Percentiles rank a stretch among this genome's conserved stretches.
phyloP scores from a whole-genome alignment of 2,113 vertebrate genomes.

The Mastomys natalensis region DNA sequence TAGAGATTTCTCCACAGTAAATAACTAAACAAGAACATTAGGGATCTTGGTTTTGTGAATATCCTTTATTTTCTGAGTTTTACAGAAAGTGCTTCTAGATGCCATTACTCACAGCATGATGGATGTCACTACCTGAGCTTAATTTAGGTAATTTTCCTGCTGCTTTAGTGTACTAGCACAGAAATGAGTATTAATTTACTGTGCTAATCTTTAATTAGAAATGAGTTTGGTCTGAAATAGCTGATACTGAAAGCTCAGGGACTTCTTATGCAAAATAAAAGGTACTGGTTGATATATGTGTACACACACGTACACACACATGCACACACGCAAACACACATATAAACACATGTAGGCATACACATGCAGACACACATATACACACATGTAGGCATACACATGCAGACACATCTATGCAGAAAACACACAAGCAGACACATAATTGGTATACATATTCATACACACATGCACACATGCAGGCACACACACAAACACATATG shows the following conservation, averaged over 20 bases:
- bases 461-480: too few relatives aligned
- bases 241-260: slow-evolving; percentile 85
- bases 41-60: slow-evolving; percentile 70
- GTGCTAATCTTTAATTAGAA: slow-evolving; percentile 86
- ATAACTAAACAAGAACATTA: slow-evolving; percentile 63
- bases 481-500: too few relatives aligned
- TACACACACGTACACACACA: background rate
- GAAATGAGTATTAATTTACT: slow-evolving; percentile 87
- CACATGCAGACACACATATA: too few relatives aligned
- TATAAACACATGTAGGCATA: too few relatives aligned
- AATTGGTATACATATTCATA: background rate
- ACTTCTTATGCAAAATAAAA: slow-evolving; percentile 74
- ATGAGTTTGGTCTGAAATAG: slow-evolving; percentile 78
- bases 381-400: too few relatives aligned
- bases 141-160: slow-evolving; percentile 87
- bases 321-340: too few relatives aligned
- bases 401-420: background rate
- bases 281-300: background rate
- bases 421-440: background rate
- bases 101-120: slow-evolving; percentile 81
- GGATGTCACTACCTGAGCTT: slow-evolving; percentile 84
- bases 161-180: slow-evolving; percentile 82
- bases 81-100: slow-evolving; percentile 84
- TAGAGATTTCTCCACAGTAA: slow-evolving; percentile 50
- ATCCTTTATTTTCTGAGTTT: slow-evolving; percentile 69